Evolutionary conservation across 2,113 vertebrate species (phyloP).

Genomic region (Melozone crissalis): DNA sequence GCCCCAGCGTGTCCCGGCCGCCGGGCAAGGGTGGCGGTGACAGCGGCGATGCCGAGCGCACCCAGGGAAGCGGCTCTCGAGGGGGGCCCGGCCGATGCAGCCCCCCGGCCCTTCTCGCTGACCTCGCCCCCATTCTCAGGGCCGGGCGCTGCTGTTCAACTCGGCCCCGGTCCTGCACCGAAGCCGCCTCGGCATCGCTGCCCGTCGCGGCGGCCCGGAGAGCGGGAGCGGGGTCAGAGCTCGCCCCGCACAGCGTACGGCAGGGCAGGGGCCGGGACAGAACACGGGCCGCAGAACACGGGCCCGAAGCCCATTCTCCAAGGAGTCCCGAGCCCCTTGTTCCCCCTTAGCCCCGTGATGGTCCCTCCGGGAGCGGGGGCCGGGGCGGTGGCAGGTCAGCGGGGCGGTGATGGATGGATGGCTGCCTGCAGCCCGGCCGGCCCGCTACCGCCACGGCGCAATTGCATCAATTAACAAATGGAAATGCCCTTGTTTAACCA

Average conservation of each 20-base stretch:
- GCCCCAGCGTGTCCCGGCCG: background rate
- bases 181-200: background rate
- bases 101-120: background rate
- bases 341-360: constrained; percentile 66
- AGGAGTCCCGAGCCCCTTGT: constrained; percentile 73
- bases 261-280: background rate
- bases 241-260: background rate
- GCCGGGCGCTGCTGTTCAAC: background rate
- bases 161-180: background rate
- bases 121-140: background rate
- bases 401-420: constrained; percentile 81
- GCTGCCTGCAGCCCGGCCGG: constrained; percentile 77
- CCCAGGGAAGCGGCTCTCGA: background rate
- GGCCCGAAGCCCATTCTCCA: background rate
- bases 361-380: constrained; percentile 61
- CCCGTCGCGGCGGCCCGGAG: background rate
- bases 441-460: constrained; percentile 81
- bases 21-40: background rate
- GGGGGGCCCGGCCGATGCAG: background rate
- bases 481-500: constrained; percentile 84
- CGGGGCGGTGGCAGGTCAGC: constrained; percentile 78
- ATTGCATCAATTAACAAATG: constrained; percentile 92
- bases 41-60: background rate
- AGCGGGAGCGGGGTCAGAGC: background rate
- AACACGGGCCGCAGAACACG: background rate